Evolutionary conservation across 2,113 vertebrate genomes (phyloP).

Genomic region (Pluvianellus socialis): DNA sequence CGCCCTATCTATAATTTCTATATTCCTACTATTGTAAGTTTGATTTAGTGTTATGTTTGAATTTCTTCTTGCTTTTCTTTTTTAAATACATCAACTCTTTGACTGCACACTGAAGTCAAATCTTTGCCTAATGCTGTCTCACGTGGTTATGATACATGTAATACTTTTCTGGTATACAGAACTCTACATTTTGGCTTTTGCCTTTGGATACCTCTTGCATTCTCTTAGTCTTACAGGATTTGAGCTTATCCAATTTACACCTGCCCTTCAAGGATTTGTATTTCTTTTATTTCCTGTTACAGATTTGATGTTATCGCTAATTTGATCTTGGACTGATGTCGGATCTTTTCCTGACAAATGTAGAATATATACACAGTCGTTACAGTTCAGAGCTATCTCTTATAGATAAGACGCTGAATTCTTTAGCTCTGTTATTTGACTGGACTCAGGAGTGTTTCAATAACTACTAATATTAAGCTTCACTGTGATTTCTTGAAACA

Average conservation of each 20-base stretch:
- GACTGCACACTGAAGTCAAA: not conserved
- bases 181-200: not conserved
- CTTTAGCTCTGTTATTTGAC: not conserved
- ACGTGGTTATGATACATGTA: not conserved
- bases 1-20: not conserved
- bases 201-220: not conserved
- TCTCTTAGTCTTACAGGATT: not conserved
- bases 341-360: not conserved
- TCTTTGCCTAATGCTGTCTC: not conserved
- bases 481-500: conserved; percentile 36
- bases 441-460: conserved; percentile 10
- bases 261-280: conserved; percentile 29
- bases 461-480: conserved; percentile 24
- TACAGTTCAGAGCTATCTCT: conserved; percentile 8
- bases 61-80: not conserved
- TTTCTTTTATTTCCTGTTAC: conserved; percentile 30
- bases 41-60: not conserved
- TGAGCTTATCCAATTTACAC: conserved; percentile 31
- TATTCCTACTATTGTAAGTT: not conserved
- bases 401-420: not conserved
- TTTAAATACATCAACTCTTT: not conserved
- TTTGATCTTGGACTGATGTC: conserved; percentile 27
- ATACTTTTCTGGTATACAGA: not conserved
- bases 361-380: not conserved
- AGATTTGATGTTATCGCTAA: conserved; percentile 31